Base-by-base conservation (phyloP, 2,113 vertebrate species). In the Pseudorhombus dupliciocellatus region DNA sequence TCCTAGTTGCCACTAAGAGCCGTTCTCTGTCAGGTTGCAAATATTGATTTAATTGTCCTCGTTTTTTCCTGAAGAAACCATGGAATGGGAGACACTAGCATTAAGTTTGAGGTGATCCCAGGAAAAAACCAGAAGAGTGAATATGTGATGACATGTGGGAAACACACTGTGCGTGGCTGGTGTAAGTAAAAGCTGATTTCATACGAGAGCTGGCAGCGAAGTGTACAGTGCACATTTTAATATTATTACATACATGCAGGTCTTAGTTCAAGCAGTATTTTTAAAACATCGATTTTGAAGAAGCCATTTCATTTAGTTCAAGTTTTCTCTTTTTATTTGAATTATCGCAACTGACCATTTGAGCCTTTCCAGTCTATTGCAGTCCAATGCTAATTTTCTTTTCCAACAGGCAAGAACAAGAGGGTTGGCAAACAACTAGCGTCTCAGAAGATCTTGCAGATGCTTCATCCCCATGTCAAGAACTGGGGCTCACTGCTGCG, bases 51-150 rank as follows among this genome's bases (percentile, higher is more conserved):
- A 12, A 52, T 22, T 52, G 21, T 42, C 1, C 18, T 46, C 15
- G 54, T 28, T 0, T 25, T 7, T 77, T 87, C 74, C 77, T 25
- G 54, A 73, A 99, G 98, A 98, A 99, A 99, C 87, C 98, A 99
- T 28, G 98, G 98, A 74, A 99, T 99, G 98, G 98, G 97, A 80
- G 98, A 99, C 84, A 99, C 98, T 57, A 96, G 96, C 91, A 98
- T 99, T 81, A 97, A 99, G 86, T 99, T 99, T 91, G 97, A 99
- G 94, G 98, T 99, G 89, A 98, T 99, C 87, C 98, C 97, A 54
- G 98, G 97, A 82, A 99, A 99, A 92, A 99, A 99, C 93, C 98
- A 99, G 96, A 99, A 98, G 92, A 99, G 98, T 15, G 98, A 99
- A 93, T 99, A 98, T 7, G 95, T 99, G 79, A 99, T 99, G 98